Conservation (phyloP, 1,140 invertebrate species). For the Drosophila tani region DNA sequence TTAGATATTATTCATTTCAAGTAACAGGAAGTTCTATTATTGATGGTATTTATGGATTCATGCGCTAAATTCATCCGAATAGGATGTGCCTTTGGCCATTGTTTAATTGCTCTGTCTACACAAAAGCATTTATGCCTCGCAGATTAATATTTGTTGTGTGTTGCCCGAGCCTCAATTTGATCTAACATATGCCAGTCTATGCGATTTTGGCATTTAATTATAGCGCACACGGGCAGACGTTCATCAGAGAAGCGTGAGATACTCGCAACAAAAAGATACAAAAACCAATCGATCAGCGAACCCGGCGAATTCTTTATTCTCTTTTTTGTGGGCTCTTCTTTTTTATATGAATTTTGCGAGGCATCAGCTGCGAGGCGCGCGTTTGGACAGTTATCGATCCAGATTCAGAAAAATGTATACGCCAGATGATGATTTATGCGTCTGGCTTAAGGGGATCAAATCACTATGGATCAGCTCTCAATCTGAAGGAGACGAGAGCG, state of each 20-base stretch:
- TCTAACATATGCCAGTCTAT: slow-evolving; percentile 56
- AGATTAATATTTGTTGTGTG: slow-evolving; percentile 36
- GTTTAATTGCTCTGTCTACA: slow-evolving; percentile 34
- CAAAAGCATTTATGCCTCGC: slow-evolving; percentile 28
- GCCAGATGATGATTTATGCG: slow-evolving; percentile 73
- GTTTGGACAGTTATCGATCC: slow-evolving; percentile 76
- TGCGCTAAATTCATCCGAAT: slow-evolving; percentile 2
- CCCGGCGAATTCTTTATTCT: slow-evolving; percentile 27
- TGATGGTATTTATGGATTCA: not conserved
- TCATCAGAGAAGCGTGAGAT: slow-evolving; percentile 48
- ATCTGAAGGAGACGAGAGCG: slow-evolving; percentile 31
- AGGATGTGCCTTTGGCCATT: slow-evolving; percentile 7
- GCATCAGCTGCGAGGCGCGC: slow-evolving; percentile 64
- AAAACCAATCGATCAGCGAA: slow-evolving; percentile 58
- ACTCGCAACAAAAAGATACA: slow-evolving; percentile 27
- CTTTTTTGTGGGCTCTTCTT: not conserved
- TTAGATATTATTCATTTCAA: not conserved
- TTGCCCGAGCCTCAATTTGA: slow-evolving; percentile 8
- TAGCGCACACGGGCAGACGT: slow-evolving; percentile 42
- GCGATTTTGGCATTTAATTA: slow-evolving; percentile 63
- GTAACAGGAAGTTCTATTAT: slow-evolving; percentile 17
- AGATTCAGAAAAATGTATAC: slow-evolving; percentile 31
- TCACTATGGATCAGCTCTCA: slow-evolving; percentile 55
- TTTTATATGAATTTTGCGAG: slow-evolving; percentile 9
- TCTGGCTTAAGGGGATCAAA: slow-evolving; percentile 75